These are phyloP conservation scores for Rhopalosiphum maidis DNA, from an alignment of 1,140 invertebrate species.

Conservation along the genomic window DNA sequence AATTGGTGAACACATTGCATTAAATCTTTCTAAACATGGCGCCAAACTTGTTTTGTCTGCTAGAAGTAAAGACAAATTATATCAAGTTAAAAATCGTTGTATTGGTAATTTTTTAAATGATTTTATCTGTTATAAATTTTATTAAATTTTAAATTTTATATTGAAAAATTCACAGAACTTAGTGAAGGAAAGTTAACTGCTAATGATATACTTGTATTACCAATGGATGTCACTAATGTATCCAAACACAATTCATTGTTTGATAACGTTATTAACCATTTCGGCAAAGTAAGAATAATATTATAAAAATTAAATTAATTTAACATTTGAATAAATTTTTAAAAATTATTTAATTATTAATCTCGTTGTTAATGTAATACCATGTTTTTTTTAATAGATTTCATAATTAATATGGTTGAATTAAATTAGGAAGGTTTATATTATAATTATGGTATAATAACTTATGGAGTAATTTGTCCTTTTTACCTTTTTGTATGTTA, in stretches of 20 bases:
- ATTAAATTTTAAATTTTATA: conserved; percentile 2
- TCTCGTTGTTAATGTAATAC: neutral
- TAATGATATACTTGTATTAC: conserved; percentile 73
- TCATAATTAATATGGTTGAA: neutral
- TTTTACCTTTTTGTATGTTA: neutral
- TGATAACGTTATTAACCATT: conserved; percentile 73
- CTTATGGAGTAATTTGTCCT: neutral
- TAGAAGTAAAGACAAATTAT: conserved; percentile 73
- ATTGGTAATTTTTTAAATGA: conserved; percentile 64
- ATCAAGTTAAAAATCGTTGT: conserved; percentile 76
- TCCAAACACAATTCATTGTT: conserved; percentile 71
- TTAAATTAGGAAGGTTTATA: neutral
- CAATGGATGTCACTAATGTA: conserved; percentile 74
- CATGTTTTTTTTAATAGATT: neutral
- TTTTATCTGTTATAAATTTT: conserved; percentile 50
- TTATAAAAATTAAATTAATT: neutral
- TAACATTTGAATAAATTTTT: neutral
- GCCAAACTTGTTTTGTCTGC: conserved; percentile 81
- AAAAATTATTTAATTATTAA: neutral
- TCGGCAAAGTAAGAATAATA: conserved; percentile 68
- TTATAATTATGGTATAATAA: too few relatives aligned
- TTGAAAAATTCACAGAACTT: conserved; percentile 14
- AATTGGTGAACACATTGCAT: conserved; percentile 81
- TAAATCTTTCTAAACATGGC: conserved; percentile 73
- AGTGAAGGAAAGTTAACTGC: conserved; percentile 61